Base-by-base conservation (phyloP, 2,888 invertebrate genomes). In the Spisula solida region DNA sequence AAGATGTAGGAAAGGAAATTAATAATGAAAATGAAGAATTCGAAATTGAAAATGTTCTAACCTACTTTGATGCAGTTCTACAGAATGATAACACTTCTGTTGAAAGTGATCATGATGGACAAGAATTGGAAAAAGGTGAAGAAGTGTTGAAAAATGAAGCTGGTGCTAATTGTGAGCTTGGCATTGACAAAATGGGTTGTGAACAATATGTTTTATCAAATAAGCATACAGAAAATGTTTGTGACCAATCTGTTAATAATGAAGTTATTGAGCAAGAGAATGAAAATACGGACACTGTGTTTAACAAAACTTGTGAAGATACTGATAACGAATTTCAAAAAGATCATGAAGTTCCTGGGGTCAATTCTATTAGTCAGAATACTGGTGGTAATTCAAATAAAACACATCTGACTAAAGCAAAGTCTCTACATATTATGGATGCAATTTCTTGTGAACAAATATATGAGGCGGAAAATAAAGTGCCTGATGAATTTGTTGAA, bases 1-100 rank as follows among this genome's bases (percentile, higher is more conserved):
- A 18, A 10, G 31, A 82, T 8, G 51, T 25, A 29, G 10, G 20
- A 47, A 41, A 47, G 16, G 14, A 81, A 31, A 51, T 55, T 2
- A 14, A 29, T 14, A 55, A 81, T 31, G 31, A 29, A 55, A 25
- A 66, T 84, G 86, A 48, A 51, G 25, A 66, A 29, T 4, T 41
- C 25, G 81, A 86, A 66, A 81, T 70, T 14, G 25, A 48, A 56
- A 47, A 31, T 14, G 75, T 83, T 2, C 20, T 83, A 4, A 83
- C 70, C 29, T 83, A 48, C 75, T 81, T 70, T 86, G 86, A 86
- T 86, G 48, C 47, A 81, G 81, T 81, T 31, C 80, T 80, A 20
- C 70, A 81, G 18, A 66, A 70, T 51, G 18, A 56, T 34, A 56
- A 20, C 12, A 25, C 56, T 31, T n/a, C n/a, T 55, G 14, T 31